Evolutionary conservation across 1,140 invertebrate genomes (phyloP), one percentile per base, ranked within the genome.

Genomic region (Lithobius niger): DNA sequence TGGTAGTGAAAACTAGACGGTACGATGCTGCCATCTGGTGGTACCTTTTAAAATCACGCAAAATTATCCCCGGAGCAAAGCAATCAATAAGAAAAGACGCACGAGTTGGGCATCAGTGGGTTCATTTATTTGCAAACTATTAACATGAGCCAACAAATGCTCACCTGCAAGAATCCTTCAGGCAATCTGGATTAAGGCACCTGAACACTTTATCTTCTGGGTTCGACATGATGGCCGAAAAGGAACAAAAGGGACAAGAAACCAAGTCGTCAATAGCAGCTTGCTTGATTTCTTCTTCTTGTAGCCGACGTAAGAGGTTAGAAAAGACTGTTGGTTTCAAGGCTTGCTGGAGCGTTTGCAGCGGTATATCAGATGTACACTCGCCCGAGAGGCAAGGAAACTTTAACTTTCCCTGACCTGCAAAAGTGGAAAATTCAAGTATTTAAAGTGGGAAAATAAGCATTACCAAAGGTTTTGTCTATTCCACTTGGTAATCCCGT

Each of bases 161-260:
- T 27, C 58, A 72, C 69, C 80, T 69, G 65, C 80, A 83, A 1
- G 78, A 75, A 59, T 81, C 79, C 64, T 78, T 79, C 64, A 77
- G 74, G 60, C 81, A 83, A 22, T 81, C 77, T 2, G 73, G 71
- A 68, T 83, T 82, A 0, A 77, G 59, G 59, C 82, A 84, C 53
- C 69, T 74, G 57, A 83, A 81, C 2, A 82, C 65, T 66, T 77
- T 79, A 59, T 81, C 76, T 48, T 74, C 70, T 15, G 69, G 65
- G 15, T 76, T 65, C 2, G 76, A 70, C 67, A 72, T 72, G 60
- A 81, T 80, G n/a, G 74, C 76, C 24, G 74, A 74, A 66, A 77
- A 82, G 54, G 74, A 72, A 65, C 80, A 82, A 62, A 80, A 82
- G 2, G 80, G 79, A 65, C 81, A 83, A 0, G 66, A 67, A 18